Evolutionary conservation across 2,113 vertebrate genomes (phyloP).

Genomic region (Octodon degus): DNA sequence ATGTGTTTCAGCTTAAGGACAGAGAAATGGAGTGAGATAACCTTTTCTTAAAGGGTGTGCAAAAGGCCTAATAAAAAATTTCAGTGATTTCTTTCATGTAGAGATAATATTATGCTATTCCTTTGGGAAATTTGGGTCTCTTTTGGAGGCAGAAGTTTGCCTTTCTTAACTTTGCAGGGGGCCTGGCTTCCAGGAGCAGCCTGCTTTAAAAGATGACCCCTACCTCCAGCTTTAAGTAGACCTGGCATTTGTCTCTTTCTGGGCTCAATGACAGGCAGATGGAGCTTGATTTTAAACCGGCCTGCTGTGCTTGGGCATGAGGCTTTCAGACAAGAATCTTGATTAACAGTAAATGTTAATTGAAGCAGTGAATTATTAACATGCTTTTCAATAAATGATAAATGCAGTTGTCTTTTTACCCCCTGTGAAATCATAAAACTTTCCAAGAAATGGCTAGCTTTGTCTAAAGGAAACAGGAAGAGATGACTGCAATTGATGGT

Average conservation of each 20-base stretch:
- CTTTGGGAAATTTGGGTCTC: not conserved
- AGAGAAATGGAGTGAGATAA: conserved; percentile 25
- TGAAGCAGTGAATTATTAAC: conserved; percentile 84
- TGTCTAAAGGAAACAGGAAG: conserved; percentile 42
- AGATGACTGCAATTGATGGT: not conserved
- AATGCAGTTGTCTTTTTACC: conserved; percentile 71
- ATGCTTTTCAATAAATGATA: conserved; percentile 79
- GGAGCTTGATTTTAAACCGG: conserved; percentile 51
- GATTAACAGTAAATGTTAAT: conserved; percentile 83
- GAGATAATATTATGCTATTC: conserved; percentile 9
- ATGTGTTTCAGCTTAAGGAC: not conserved
- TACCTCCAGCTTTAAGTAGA: not conserved
- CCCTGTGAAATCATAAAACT: conserved; percentile 65
- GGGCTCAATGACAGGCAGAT: conserved; percentile 54
- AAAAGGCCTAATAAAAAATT: not conserved
- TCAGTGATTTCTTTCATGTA: conserved; percentile 4
- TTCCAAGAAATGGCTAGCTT: conserved; percentile 68
- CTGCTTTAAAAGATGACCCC: conserved; percentile 35
- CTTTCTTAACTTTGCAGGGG: conserved; percentile 34
- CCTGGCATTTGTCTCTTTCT: conserved; percentile 70
- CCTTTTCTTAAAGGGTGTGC: not conserved
- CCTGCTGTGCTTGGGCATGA: conserved; percentile 71
- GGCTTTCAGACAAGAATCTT: conserved; percentile 75
- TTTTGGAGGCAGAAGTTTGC: conserved; percentile 48
- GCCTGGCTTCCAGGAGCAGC: not conserved